A percentile compares a stretch with the other conserved stretches of the same genome.
Conservation (phyloP, 2,797 vertebrate species). For the Halcyon badia region DNA sequence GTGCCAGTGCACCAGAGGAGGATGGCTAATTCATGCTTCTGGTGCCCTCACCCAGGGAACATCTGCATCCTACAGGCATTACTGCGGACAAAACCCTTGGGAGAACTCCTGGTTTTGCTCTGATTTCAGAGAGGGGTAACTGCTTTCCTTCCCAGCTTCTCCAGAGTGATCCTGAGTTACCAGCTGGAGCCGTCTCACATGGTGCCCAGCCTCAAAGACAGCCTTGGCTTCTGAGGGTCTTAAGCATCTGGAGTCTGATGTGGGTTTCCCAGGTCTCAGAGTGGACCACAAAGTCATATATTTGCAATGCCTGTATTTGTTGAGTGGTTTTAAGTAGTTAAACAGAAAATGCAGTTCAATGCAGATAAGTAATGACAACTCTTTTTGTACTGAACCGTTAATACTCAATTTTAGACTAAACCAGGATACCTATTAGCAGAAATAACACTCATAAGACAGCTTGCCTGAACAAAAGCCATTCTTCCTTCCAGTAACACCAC, state of each 20-base stretch:
- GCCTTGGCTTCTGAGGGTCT: neutral
- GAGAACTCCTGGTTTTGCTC: neutral
- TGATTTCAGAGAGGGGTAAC: neutral
- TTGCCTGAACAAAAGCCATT: neutral
- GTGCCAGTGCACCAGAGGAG: neutral
- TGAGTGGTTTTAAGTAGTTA: neutral
- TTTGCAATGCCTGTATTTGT: neutral
- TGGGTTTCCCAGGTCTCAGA: neutral
- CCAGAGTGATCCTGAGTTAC: neutral
- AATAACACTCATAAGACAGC: neutral
- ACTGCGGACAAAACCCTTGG: neutral
- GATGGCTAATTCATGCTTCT: neutral
- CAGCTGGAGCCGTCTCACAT: neutral
- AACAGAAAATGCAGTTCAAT: neutral
- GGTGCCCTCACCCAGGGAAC: neutral
- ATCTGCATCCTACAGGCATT: neutral
- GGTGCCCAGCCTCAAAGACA: neutral
- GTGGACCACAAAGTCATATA: neutral
- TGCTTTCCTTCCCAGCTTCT: neutral
- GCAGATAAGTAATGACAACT: neutral
- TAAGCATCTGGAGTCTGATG: neutral
- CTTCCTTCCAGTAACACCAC: neutral
- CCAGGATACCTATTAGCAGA: neutral
- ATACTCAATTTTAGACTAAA: neutral
- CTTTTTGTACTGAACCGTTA: neutral